Base-by-base conservation (phyloP, 2,113 vertebrate species). In the Melospiza melodia region DNA sequence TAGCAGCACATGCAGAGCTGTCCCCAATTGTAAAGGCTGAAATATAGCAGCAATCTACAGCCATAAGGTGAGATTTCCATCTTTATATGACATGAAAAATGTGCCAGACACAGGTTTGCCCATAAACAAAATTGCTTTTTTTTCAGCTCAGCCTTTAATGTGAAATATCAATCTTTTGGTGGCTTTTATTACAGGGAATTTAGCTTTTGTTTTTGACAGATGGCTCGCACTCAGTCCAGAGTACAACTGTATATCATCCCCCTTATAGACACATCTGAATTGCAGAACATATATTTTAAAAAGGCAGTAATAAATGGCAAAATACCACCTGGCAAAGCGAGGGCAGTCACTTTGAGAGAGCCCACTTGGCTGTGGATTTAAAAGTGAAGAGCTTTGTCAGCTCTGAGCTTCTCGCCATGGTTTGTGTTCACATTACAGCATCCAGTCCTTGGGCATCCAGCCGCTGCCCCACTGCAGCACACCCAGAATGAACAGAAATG, bases 121-220 rank as follows among this genome's bases (percentile, higher is more conserved):
- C 95, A 95, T 98, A 98, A 97, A 98, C 97, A 97, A 98, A 97
- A 98, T 97, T 98, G 97, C 95, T 96, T 98, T 98, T 89, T 89
- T 89, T 95, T 97, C 97, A 95, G 94, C 91, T 96, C 95, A 94
- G 71, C 88, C 94, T 95, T 95, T 98, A 98, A 97, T 97, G 94
- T 65, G 97, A 97, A 96, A 94, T 97, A 98, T 98, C 97, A 98
- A 98, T 98, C 98, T 97, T 97, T 79, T 67, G 46, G 93, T 94
- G 91, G 85, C 95, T 98, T 97, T 98, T 97, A 97, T 98, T 97
- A 96, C 94, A 28, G 83, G 80, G 93, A 97, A 97, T 97, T 97
- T 97, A 96, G 96, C 95, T 97, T 98, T 97, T 96, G 96, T 96
- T 98, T 96, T 92, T 98, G 97, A 98, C 96, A 97, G 96, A 97